Evolutionary conservation across 2,797 vertebrate genomes (phyloP).

Genomic region (Neopelma chrysocephalum): DNA sequence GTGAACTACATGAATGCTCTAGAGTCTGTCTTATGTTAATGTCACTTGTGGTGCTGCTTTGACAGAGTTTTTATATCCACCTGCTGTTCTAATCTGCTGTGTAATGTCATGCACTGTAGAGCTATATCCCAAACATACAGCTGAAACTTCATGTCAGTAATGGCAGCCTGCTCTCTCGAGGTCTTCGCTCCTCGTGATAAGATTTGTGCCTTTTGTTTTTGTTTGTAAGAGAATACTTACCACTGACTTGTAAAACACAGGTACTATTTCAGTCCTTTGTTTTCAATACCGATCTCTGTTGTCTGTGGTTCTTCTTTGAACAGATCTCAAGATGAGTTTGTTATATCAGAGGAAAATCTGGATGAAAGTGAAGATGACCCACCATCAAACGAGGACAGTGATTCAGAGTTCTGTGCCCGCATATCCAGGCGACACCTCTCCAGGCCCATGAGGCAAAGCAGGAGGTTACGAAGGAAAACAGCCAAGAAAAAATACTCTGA

Average conservation of each 20-base stretch:
- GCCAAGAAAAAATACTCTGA: conserved; percentile 84
- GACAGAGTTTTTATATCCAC: neutral
- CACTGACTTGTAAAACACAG: neutral
- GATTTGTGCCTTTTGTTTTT: neutral
- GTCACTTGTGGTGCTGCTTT: neutral
- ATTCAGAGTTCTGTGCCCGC: conserved; percentile 81
- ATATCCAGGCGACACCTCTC: conserved; percentile 74
- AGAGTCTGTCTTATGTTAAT: neutral
- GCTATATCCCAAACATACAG: neutral
- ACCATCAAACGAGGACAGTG: conserved; percentile 84
- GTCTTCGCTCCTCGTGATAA: neutral
- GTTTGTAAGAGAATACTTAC: neutral
- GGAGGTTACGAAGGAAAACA: conserved; percentile 75
- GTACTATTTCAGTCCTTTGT: neutral
- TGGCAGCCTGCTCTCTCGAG: neutral
- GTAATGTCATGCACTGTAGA: neutral
- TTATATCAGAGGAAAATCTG: conserved; percentile 84
- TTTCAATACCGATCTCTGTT: neutral
- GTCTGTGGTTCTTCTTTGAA: neutral
- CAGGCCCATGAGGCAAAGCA: conserved; percentile 77
- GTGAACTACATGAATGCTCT: neutral
- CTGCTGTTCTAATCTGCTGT: neutral
- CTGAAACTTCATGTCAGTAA: neutral
- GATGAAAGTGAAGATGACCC: conserved; percentile 88
- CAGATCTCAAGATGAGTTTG: conserved; percentile 93